Evolutionary conservation across 2,113 vertebrate species (phyloP).

Genomic region (Dipodomys stephensi): DNA sequence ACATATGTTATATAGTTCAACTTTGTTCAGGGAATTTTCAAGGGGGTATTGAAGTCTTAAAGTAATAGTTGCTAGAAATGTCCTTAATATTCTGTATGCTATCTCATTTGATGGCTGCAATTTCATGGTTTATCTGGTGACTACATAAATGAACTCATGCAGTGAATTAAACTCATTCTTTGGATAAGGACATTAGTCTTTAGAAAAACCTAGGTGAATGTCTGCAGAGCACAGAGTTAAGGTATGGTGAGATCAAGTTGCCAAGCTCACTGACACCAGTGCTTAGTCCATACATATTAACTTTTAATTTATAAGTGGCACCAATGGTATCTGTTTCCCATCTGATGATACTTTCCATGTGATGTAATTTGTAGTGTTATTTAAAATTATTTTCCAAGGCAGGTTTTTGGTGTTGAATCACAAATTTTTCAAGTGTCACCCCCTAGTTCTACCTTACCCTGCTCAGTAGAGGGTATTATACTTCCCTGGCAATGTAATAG

Average conservation of each 20-base stretch:
- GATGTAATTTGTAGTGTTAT: neutral
- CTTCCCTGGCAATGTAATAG: neutral
- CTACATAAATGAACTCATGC: neutral
- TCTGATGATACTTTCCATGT: neutral
- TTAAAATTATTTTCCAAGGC: neutral
- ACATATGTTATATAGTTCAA: neutral
- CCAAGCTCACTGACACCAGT: accelerated
- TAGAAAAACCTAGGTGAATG: neutral
- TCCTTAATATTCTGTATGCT: neutral
- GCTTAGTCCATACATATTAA: neutral
- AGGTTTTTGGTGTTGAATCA: neutral
- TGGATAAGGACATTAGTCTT: neutral
- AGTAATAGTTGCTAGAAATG: neutral
- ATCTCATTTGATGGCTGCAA: neutral
- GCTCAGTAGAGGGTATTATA: neutral
- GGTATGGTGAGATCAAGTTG: too few relatives aligned
- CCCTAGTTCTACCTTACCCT: neutral
- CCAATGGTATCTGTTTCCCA: neutral
- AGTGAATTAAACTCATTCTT: neutral
- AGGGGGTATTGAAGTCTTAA: neutral
- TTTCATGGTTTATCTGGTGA: neutral
- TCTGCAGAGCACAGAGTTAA: neutral
- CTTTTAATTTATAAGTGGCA: neutral
- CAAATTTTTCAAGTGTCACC: neutral
- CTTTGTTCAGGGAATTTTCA: neutral